Base-by-base conservation (phyloP, 2,113 vertebrate genomes). In the Cyprinus carpio region DNA sequence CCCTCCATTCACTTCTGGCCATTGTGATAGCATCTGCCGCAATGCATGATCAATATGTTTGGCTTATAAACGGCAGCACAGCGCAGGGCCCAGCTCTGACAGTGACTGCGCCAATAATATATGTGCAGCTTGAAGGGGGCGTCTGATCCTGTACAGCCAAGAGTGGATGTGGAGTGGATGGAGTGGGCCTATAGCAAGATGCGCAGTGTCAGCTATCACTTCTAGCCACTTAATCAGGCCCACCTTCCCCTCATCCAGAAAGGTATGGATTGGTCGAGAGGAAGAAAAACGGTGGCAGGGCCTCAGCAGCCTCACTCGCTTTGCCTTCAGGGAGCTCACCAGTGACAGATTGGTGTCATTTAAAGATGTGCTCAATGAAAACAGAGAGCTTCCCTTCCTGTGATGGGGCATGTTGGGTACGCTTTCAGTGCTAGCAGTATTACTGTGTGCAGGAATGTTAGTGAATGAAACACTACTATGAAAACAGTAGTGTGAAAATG, bases 1-100 rank as follows among this genome's bases (percentile, higher is more conserved):
- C 72, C 85, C 40, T 72, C 23, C 43, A 54, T 25, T 20, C 34
- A 75, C 60, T 84, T 49, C 84, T n/a, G 87, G 91, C 89, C 91
- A 90, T 83, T 85, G 87, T 92, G 91, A 92, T 90, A 87, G 88
- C 91, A 29, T 91, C 90, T 91, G 92, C 91, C 89, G 91, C 91
- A 92, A 90, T 65, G 90, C 58, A 82, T 93, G 93, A 94, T 94
- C 93, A 93, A 94, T 94, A 94, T 93, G 93, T 94, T 93, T 93
- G 92, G 87, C 90, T 93, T 94, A 93, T 93, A 93, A 94, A 94
- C 92, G 93, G 93, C 85, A 0, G 37, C 88, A 92, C 90, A 85
- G 90, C 89, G 89, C 89, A 91, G 86, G 0, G 34, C 88, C 92
- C 89, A 84, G 90, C 90, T 89, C 89, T 91, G 87, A 93, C 87